Conservation (phyloP, 2,888 invertebrate species). For the Nesidiocoris tenuis region DNA sequence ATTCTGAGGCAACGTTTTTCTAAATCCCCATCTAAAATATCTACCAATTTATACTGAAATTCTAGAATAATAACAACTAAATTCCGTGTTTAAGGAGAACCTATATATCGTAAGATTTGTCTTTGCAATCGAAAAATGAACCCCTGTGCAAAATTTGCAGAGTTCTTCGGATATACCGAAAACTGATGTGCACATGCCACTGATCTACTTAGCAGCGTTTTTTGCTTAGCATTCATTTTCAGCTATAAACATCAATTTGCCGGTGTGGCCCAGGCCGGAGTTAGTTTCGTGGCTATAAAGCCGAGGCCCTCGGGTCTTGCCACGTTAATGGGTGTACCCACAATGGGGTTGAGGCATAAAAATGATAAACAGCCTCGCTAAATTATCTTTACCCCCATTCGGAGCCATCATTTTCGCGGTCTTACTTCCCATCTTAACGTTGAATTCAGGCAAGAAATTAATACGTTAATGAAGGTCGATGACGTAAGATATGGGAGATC, state of each 20-base stretch:
- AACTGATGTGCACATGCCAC: too few species aligned
- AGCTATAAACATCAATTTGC: background rate
- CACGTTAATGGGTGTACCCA: background rate
- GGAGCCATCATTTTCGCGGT: background rate
- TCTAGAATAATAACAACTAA: too few species aligned
- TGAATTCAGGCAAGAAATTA: background rate
- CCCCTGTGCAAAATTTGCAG: too few species aligned
- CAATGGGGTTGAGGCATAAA: background rate
- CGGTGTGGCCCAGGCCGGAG: background rate
- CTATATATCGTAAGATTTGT: too few species aligned
- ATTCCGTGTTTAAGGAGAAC: too few species aligned
- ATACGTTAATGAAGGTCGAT: background rate
- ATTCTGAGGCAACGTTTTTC: too few species aligned
- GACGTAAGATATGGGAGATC: background rate
- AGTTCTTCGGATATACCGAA: too few species aligned
- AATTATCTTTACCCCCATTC: background rate
- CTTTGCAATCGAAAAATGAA: too few species aligned
- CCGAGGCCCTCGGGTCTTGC: background rate
- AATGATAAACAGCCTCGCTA: background rate
- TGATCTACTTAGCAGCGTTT: too few species aligned
- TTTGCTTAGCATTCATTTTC: background rate
- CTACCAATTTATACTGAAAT: too few species aligned
- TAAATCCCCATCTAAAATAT: too few species aligned
- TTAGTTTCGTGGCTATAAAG: background rate
- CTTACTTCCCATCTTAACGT: too few species aligned